A percentile compares a stretch with the other conserved stretches of the same genome.
phyloP scores from a whole-genome alignment of 2,888 invertebrate genomes.

The Eledone cirrhosa region DNA sequence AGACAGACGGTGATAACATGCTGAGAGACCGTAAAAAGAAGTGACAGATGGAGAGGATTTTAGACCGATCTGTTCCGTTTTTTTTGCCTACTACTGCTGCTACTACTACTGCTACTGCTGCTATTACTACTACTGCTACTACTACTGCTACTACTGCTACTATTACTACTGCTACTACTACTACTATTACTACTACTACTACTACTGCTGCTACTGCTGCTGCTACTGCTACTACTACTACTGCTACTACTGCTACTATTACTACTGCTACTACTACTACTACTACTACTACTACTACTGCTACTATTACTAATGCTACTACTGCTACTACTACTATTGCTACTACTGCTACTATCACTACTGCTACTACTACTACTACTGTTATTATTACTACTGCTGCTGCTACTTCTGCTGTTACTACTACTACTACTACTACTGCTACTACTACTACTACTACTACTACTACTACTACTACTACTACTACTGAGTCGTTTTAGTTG shows the following conservation, averaged over 20 bases:
- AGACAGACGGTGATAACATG: no score
- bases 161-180: slow-evolving; percentile 29
- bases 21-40: no score
- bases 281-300: slow-evolving; percentile 29
- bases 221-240: slow-evolving; percentile 30
- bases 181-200: slow-evolving; percentile 28
- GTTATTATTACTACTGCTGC: no score
- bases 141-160: background rate
- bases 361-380: slow-evolving; percentile 27
- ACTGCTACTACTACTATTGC: slow-evolving; percentile 29
- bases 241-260: slow-evolving; percentile 31
- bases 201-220: slow-evolving; percentile 30
- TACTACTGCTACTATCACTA: slow-evolving; percentile 23
- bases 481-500: no score
- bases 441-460: slow-evolving; percentile 32
- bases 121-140: no score
- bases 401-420: background rate
- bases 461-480: slow-evolving; percentile 30
- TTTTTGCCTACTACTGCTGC: background rate
- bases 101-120: no score
- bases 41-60: no score
- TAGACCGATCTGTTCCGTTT: no score
- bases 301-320: no score
- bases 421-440: slow-evolving; percentile 31
- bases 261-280: slow-evolving; percentile 30